Conservation (phyloP, 2,888 invertebrate species). For the Rapana venosa region DNA sequence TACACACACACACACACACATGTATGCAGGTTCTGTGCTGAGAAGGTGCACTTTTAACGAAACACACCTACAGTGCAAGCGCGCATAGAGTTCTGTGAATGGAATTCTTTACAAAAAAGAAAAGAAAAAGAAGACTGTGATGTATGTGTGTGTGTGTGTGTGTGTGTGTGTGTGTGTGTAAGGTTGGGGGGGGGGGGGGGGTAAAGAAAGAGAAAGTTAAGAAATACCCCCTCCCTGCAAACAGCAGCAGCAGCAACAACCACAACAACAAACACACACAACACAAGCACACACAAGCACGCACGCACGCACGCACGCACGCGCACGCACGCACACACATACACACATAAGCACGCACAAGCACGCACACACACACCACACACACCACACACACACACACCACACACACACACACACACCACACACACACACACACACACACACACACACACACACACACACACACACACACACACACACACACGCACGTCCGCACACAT, state of each 20-base stretch:
- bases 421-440: background rate
- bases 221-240: too few relatives aligned
- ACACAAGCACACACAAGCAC: too few relatives aligned
- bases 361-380: background rate
- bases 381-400: background rate
- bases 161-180: background rate
- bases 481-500: background rate
- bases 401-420: background rate
- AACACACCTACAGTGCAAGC: background rate
- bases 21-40: too few relatives aligned
- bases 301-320: too few relatives aligned
- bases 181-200: too few relatives aligned
- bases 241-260: too few relatives aligned
- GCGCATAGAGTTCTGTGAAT: background rate
- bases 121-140: too few relatives aligned
- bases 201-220: too few relatives aligned
- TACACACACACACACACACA: too few relatives aligned
- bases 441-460: background rate
- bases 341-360: background rate
- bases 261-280: too few relatives aligned
- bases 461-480: background rate
- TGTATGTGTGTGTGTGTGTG: constrained; percentile 9
- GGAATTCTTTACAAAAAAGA: background rate
- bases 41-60: too few relatives aligned
- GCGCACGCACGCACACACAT: too few relatives aligned